Evolutionary conservation across 1,140 invertebrate genomes (phyloP).

Genomic region (Agrypnia vestita): DNA sequence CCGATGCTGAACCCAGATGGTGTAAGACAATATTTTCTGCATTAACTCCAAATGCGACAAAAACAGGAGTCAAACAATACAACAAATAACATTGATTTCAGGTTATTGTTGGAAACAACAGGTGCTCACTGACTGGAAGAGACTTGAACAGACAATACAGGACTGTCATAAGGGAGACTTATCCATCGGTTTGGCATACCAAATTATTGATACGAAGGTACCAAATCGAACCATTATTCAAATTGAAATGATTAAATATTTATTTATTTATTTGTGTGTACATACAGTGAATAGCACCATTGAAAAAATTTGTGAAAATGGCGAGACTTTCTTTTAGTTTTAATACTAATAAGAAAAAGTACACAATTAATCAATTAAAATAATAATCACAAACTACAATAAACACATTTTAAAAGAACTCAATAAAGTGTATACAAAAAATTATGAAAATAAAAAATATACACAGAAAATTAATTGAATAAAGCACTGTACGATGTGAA

Average conservation of each 20-base stretch:
- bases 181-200: conserved; percentile 95
- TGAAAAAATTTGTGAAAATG: too few species aligned
- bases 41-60: background rate
- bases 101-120: conserved; percentile 91
- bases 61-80: background rate
- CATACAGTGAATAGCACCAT: background rate
- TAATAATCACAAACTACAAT: too few species aligned
- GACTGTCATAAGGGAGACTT: conserved; percentile 90
- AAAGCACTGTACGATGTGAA: too few species aligned
- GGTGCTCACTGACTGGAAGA: conserved; percentile 90
- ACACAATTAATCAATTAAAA: too few species aligned
- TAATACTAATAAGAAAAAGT: too few species aligned
- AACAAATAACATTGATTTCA: conserved; percentile 50
- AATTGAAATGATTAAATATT: conserved; percentile 13
- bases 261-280: background rate
- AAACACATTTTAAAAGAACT: too few species aligned
- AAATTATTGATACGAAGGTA: conserved; percentile 90
- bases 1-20: conserved; percentile 98
- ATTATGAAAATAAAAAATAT: too few species aligned
- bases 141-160: conserved; percentile 92
- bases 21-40: conserved; percentile 70
- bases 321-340: background rate
- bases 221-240: background rate
- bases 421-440: too few species aligned
- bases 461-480: too few species aligned